Evolutionary conservation across 2,113 vertebrate genomes (phyloP).

Genomic region (Sialia sialis): DNA sequence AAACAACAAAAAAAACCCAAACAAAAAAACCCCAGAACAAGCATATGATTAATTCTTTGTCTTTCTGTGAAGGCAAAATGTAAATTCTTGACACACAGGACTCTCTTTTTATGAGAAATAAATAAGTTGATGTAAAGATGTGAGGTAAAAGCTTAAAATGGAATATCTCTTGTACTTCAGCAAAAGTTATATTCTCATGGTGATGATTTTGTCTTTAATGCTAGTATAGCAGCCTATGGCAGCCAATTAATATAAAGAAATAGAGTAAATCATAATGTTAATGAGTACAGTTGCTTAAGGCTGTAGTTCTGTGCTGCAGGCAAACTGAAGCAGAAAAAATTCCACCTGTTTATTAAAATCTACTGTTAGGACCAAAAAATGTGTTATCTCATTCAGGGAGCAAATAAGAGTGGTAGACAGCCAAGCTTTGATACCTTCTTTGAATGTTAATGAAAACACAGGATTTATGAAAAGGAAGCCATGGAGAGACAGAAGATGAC

Average conservation of each 20-base stretch:
- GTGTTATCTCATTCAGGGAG: neutral
- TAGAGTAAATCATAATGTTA: neutral
- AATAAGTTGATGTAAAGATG: neutral
- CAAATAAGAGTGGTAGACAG: neutral
- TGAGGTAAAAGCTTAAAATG: neutral
- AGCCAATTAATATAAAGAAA: neutral
- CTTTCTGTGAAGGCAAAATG: neutral
- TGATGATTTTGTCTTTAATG: neutral
- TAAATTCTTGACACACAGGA: neutral
- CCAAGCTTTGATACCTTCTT: neutral
- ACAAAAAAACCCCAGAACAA: neutral
- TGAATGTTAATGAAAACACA: neutral
- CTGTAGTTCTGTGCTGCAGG: neutral
- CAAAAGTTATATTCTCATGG: neutral
- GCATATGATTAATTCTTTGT: neutral
- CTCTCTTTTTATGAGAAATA: neutral
- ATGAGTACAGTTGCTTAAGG: neutral
- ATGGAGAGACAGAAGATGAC: neutral
- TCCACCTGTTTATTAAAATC: slow-evolving; percentile 15
- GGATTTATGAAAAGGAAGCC: neutral
- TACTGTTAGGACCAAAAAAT: neutral
- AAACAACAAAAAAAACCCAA: neutral
- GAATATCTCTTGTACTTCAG: neutral
- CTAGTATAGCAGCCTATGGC: neutral
- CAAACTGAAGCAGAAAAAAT: neutral